phyloP scores from a whole-genome alignment of 2,113 vertebrate genomes.

The Heptranchias perlo region DNA sequence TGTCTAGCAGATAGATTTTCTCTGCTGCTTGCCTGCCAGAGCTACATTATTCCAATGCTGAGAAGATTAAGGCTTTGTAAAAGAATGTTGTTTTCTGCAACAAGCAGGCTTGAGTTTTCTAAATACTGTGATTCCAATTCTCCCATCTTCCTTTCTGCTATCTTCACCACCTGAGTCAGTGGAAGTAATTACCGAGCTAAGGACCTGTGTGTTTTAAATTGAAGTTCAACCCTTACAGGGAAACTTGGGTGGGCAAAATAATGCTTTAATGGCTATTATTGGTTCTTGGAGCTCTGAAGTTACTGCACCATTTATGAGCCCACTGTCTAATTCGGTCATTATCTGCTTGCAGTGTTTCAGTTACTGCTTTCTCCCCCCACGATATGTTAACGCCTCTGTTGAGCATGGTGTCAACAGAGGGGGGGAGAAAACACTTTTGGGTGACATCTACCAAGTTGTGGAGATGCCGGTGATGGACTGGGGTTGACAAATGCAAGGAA shows the following conservation, averaged over 20 bases:
- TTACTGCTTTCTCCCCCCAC: not conserved
- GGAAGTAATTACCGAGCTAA: no score
- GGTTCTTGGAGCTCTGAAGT: not conserved
- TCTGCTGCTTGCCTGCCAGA: not conserved
- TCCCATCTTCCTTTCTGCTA: not conserved
- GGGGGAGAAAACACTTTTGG: not conserved
- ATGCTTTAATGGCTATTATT: not conserved
- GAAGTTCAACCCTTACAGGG: no score
- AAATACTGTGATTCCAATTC: not conserved
- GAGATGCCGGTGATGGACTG: no score
- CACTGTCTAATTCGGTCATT: not conserved
- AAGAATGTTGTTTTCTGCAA: not conserved
- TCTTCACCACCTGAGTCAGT: not conserved
- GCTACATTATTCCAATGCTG: not conserved
- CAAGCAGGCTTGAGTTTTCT: not conserved
- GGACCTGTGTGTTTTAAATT: no score
- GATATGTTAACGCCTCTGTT: not conserved
- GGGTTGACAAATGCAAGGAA: no score
- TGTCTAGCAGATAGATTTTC: not conserved
- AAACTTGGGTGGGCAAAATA: no score
- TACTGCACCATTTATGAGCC: not conserved
- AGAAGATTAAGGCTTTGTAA: not conserved
- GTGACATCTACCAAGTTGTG: not conserved
- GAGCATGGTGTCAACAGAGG: not conserved
- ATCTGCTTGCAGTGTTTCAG: not conserved